Evolutionary conservation across 2,113 vertebrate genomes (phyloP).

Genomic region (Ictalurus punctatus): DNA sequence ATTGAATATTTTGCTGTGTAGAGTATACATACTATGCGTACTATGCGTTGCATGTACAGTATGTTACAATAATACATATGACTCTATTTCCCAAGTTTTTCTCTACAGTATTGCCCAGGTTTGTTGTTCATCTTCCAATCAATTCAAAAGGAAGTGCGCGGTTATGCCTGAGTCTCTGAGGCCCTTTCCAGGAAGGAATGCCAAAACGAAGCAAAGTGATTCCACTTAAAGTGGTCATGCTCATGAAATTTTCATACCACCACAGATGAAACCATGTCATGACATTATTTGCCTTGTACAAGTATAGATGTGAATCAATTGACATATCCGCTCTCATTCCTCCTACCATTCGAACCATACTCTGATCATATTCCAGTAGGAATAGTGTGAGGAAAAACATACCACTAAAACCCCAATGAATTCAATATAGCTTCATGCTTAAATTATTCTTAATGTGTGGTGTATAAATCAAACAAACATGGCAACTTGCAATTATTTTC

Average conservation of each 20-base stretch:
- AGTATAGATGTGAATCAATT: constrained; percentile 31
- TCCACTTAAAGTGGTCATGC: constrained; percentile 17
- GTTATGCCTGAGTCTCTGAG: background rate
- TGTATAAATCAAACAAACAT: background rate
- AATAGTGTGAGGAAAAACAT: background rate
- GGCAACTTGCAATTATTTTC: background rate
- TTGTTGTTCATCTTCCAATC: constrained; percentile 11
- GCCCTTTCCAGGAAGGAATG: background rate
- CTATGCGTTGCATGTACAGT: background rate
- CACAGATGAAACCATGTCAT: constrained; percentile 29
- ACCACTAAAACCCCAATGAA: background rate
- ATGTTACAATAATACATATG: background rate
- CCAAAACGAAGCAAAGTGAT: constrained; percentile 15
- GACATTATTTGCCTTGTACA: constrained; percentile 13
- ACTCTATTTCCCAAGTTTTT: background rate
- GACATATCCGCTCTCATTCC: background rate
- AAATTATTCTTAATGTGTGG: background rate
- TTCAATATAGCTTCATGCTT: background rate
- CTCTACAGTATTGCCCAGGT: too few species aligned
- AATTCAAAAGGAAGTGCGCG: background rate
- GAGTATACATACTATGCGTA: background rate
- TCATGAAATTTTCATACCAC: constrained; percentile 38
- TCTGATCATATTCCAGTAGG: constrained; percentile 13
- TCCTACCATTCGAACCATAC: background rate
- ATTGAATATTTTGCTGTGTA: background rate